phyloP scores from a whole-genome alignment of 2,113 vertebrate genomes.

The Takifugu bimaculatus region DNA sequence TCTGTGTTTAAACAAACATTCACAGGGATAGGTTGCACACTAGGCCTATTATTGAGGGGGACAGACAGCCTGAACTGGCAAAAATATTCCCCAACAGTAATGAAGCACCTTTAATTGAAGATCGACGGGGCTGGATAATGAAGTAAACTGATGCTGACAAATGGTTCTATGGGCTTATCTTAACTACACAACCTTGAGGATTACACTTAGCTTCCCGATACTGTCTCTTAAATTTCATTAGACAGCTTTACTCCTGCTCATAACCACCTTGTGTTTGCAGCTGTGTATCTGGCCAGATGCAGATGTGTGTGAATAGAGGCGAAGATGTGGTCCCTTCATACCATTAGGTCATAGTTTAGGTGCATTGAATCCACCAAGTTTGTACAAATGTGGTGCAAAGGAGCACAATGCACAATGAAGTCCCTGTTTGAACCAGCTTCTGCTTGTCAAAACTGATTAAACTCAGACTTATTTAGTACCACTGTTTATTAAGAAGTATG shows the following conservation, averaged over 20 bases:
- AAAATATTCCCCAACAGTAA: constrained; percentile 5
- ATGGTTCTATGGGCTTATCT: too few species aligned
- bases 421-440: constrained; percentile 56
- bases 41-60: background rate
- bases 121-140: too few species aligned
- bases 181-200: too few species aligned
- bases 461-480: constrained; percentile 16
- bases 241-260: background rate
- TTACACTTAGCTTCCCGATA: too few species aligned
- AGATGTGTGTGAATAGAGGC: constrained; percentile 37
- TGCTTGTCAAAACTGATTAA: constrained; percentile 54
- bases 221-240: too few species aligned
- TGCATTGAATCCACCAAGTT: constrained; percentile 36
- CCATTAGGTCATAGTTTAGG: constrained; percentile 7
- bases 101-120: too few species aligned
- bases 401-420: constrained; percentile 50
- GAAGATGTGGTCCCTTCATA: constrained; percentile 45
- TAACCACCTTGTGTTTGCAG: constrained; percentile 12
- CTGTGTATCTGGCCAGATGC: constrained; percentile 28
- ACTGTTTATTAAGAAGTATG: too few species aligned
- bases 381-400: constrained; percentile 24
- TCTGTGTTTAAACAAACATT: constrained; percentile 14
- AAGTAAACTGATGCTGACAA: too few species aligned
- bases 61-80: background rate
- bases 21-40: background rate